Base-by-base conservation (phyloP, 2,888 invertebrate genomes). In the Drosophila mettleri region DNA sequence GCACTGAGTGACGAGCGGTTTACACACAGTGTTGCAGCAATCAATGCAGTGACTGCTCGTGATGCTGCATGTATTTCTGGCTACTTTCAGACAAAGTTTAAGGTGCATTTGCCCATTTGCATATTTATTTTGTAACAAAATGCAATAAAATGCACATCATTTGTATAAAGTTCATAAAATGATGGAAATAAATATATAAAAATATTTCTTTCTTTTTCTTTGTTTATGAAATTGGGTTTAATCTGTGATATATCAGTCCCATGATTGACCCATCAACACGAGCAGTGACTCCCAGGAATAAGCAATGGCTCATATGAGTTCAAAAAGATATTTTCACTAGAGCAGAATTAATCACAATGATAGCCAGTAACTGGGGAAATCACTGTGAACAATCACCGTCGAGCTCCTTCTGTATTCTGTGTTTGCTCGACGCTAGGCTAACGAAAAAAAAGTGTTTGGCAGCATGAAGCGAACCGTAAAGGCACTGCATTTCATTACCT, bases 401-500 rank as follows among this genome's bases (percentile, higher is more conserved):
- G 48, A 53, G 69, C 39, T n/a, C n/a, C n/a, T n/a, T n/a, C n/a
- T 41, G 64, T 43, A 51, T 18, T 14, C 64, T 55, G 41, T 54
- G 59, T 33, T 65, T 29, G 43, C 34, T 39, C 41, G 38, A 27
- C 33, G 33, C 8, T 22, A 53, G 65, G n/a, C 60, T 38, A 29
- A 66, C 53, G 45, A 58, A 45, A 57, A 57, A 53, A 39, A 77
- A 65, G 66, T 62, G 48, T 57, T 72, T 51, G 74, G 74, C 64
- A 74, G 72, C 86, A 73, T 72, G 69, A 77, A 69, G 48, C 63
- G 38, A 49, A 27, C n/a, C 36, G 62, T 52, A 67, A 72, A 61
- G 38, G 53, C 39, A 39, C 39, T 41, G 46, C 67, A 57, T 39
- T 52, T 60, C 52, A 60, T 46, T 74, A 20, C 14, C 31, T 43